Conservation (phyloP, 2,797 vertebrate species). For the Fistularia commersonii region DNA sequence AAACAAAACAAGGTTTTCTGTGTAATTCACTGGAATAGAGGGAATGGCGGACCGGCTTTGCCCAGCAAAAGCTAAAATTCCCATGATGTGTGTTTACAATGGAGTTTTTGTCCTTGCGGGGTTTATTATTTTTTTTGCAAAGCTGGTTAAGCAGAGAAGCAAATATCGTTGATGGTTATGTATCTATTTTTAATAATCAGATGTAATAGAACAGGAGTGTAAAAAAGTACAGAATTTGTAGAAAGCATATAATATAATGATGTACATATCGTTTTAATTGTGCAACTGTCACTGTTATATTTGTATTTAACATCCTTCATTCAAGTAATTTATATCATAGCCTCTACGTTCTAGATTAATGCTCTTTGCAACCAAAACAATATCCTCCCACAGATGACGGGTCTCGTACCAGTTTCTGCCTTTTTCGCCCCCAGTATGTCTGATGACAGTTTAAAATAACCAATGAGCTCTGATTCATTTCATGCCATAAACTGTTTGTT, state of each 20-base stretch:
- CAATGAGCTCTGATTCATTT: background rate
- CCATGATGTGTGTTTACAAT: constrained; percentile 1
- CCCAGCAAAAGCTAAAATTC: no score
- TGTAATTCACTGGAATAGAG: no score
- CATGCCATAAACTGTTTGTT: background rate
- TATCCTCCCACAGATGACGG: constrained; percentile 41
- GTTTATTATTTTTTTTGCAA: background rate
- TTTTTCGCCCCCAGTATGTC: constrained; percentile 10
- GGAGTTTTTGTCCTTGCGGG: constrained; percentile 1
- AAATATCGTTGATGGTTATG: background rate
- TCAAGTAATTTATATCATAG: constrained; percentile 79
- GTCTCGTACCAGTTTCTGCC: no score
- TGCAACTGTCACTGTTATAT: constrained; percentile 59
- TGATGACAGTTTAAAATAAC: constrained; percentile 3
- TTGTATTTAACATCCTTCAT: constrained; percentile 78
- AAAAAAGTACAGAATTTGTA: constrained; percentile 55
- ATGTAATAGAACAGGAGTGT: constrained; percentile 58
- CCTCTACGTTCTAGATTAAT: constrained; percentile 27
- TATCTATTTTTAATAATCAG: constrained; percentile 64
- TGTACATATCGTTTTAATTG: constrained; percentile 54
- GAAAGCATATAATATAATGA: constrained; percentile 44
- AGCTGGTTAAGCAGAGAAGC: background rate
- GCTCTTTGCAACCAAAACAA: constrained; percentile 23
- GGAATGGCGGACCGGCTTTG: no score
- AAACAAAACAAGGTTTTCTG: no score